Evolutionary conservation across 1,140 invertebrate species (phyloP), one percentile per base, ranked within the genome.

Genomic region (Drosophila parabipectinata): DNA sequence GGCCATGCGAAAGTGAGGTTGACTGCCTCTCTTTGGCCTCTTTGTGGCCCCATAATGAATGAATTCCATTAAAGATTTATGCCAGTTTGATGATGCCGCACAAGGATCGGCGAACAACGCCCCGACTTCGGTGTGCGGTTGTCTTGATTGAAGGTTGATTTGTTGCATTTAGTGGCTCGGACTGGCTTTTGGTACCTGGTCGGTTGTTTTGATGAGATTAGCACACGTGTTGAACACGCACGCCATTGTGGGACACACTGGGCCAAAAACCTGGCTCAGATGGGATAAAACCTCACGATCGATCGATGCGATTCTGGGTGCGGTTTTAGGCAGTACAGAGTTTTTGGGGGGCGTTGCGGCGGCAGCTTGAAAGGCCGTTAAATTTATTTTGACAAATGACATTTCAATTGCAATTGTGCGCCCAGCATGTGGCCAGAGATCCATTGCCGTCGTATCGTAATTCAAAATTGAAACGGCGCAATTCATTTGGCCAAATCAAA

Each of bases 341-440:
- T 9, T 63, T 18, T 18, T 9, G 59, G 47, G 74, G 47, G 72
- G 77, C 61, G 81, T 77, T 68, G 47, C 61, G 50, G 60, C 79
- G 79, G 74, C 69, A 50, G 64, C 82, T 75, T 85, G 62, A 81
- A 81, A 90, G 73, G 66, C 77, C 59, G 71, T 76, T 90, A 66
- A 91, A 91, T 88, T 91, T 91, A 91, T 90, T 91, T 91, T 91
- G 90, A 91, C 90, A 91, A 90, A 91, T 91, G 89, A 91, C 90
- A 90, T 81, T 90, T 90, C 90, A 89, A 89, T 88, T 79, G 83
- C 77, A 83, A 79, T 88, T 89, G 79, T 67, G 53, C 39, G 37
- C 77, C 59, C 79, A 74, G 77, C 84, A 76, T 88, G 83, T 61
- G 83, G 60, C 60, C 72, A 32, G 47, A 30, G 34, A 50, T 41